Base-by-base conservation (phyloP, 2,888 invertebrate genomes). In the Thera britannica region DNA sequence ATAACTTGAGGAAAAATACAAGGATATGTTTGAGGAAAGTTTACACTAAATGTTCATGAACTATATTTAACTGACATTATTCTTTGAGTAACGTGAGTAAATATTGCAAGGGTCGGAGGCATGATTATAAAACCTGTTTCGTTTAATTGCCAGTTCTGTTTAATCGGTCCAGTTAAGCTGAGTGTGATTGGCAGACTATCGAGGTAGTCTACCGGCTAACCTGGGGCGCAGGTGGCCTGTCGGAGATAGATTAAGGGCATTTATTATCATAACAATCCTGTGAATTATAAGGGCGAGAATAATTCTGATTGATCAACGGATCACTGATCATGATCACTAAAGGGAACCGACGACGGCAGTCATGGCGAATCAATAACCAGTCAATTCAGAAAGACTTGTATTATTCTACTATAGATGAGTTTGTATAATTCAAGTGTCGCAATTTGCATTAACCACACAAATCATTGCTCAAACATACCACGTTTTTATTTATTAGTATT, bases 261-360 rank as follows among this genome's bases (percentile, higher is more conserved):
- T 79, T 79, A 79, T 79, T 79, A 79, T 82, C 76, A 80, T 77
- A 78, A 77, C 74, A 76, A 73, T 69, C 59, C 68, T 67, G 71
- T 71, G 75, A 78, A 77, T 77, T 78, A 81, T 75, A 71, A 71
- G n/a, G 65, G 65, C 54, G 55, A 71, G 78, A 79, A 79, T 81
- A 81, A 83, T 80, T 79, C 73, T 77, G 66, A 76, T 70, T 57
- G 68, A 64, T 79, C 51, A 23, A 23, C 23, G 3, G 38, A 23
- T 51, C 51, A 51, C n/a, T 49, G 49, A 49, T 7, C 23, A 34
- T 38, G 7, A 51, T 5, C 72, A 70, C 65, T 48, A 41, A 72
- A 70, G 72, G 64, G 58, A 70, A 64, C 52, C 67, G 54, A 9
- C 8, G 56, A 7, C n/a, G 12, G 41, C 56, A 55, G 8, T 41